Evolutionary conservation across 2,888 invertebrate species (phyloP), one percentile per base, ranked within the genome.

Genomic region (Drosophila testacea): DNA sequence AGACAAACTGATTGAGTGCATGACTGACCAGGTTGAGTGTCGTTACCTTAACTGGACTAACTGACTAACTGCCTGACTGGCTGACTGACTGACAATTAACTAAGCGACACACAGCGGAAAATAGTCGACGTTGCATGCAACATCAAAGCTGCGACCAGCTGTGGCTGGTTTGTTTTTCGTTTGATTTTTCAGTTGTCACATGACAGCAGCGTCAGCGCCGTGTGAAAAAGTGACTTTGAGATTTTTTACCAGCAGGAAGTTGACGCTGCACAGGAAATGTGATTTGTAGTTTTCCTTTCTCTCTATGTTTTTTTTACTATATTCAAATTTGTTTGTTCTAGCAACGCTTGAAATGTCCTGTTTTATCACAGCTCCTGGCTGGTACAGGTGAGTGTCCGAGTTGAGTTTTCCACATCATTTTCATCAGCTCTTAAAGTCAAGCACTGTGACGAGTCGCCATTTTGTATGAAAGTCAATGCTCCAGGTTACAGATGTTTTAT

Each of bases 211-310:
- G 56, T 34, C 67, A 55, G 48, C 51, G 77, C 81, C 87, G 89
- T 90, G 90, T 86, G 88, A 90, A 88, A 88, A 81, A 85, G 80
- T 90, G 90, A 90, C 90, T 90, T 76, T 87, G 78, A 88, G 90
- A 89, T 85, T 89, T 90, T 83, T 66, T 82, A 63, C 61, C 68
- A 74, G 81, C 86, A 88, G 86, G 86, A 86, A 88, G 86, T 86
- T 72, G 79, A 75, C 73, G 73, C 75, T 71, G 74, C 74, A 85
- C 86, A 88, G 86, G 86, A 86, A 86, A 88, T 86, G 88, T 86
- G 86, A 86, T 86, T 86, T 86, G 88, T 88, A 87, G 79, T 87
- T 85, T 85, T 81, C 65, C 62, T 44, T 54, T 65, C 55, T 36
- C 44, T 48, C 28, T 54, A 32, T 32, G n/a, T 59, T 52, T 57